These are phyloP conservation scores for Brachyistius frenatus DNA, from an alignment of 2,113 vertebrate genomes.

Conservation along the genomic window DNA sequence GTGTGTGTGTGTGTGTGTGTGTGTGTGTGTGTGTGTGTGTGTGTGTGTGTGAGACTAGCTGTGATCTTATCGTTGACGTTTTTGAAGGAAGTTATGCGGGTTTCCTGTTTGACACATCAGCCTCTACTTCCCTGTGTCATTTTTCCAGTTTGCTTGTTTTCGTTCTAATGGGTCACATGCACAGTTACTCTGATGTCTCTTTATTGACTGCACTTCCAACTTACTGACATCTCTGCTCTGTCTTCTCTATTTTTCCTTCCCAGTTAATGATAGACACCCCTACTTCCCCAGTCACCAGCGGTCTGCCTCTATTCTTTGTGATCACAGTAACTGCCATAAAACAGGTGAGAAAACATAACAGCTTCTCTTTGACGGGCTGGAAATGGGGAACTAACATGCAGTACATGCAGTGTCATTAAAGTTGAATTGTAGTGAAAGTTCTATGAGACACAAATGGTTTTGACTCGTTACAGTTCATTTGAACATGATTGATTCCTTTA, in stretches of 20 bases:
- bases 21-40: not conserved
- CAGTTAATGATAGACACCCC: constrained; percentile 99
- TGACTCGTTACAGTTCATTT: not conserved
- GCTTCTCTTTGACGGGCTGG: constrained; percentile 26
- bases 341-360: constrained; percentile 87
- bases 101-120: constrained; percentile 65
- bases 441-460: not conserved
- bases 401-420: not conserved
- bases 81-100: constrained; percentile 28
- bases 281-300: constrained; percentile 97
- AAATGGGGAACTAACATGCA: constrained; percentile 47
- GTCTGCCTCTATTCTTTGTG: constrained; percentile 98
- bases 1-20: not conserved
- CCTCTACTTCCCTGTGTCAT: constrained; percentile 38
- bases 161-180: not conserved
- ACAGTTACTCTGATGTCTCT: not conserved
- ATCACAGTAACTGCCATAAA: constrained; percentile 99
- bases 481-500: not conserved
- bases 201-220: not conserved
- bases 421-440: not conserved
- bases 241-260: constrained; percentile 41
- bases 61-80: constrained; percentile 32
- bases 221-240: not conserved
- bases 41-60: not conserved
- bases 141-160: not conserved